Base-by-base conservation (phyloP, 2,113 vertebrate genomes). In the Setophaga kirtlandii region DNA sequence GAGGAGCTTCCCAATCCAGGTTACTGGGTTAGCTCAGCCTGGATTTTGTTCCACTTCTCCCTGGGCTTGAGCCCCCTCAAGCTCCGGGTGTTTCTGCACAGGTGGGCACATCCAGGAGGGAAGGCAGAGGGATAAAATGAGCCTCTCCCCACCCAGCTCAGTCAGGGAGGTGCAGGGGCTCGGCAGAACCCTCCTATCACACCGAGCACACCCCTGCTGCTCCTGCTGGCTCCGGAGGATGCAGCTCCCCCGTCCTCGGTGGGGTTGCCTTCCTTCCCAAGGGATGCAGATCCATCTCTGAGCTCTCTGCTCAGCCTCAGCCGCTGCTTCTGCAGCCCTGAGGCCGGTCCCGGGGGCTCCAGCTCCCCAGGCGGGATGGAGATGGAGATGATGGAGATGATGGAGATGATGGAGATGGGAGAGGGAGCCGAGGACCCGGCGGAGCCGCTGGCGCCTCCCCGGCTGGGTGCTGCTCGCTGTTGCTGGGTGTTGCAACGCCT, bases 151-250 rank as follows among this genome's bases (percentile, higher is more conserved):
- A 25, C 8, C 15, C n/a, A 27, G 50, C 37, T 27, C 58, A 5
- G 27, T 9, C 0, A 0, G 21, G 39, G 50, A 30, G 23, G 9
- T 22, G 37, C 5, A 4, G 55, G 35, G 15, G 18, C 46, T 18
- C 12, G 47, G 74, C 74, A 15, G 20, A 47, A 9, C 39, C 13
- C 30, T 39, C 6, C 5, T 3, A 15, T 20, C 55, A 46, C 68
- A 4, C 1, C 2, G 25, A 44, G 3, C 50, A 28, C 15, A 0
- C 8, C 1, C 0, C 1, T 14, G 55, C 78, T 58, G 41, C 4
- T 58, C n/a, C 92, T 47, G 59, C 91, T n/a, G 13, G 3, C 69
- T 35, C 2, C 4, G n/a, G 35, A 37, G 75, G 62, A 30, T 1
- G 11, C 44, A 65, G 44, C 49, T 89, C 63, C 11, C 4, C 11